Conservation (phyloP, 2,113 vertebrate genomes). For the Catharus minimus region DNA sequence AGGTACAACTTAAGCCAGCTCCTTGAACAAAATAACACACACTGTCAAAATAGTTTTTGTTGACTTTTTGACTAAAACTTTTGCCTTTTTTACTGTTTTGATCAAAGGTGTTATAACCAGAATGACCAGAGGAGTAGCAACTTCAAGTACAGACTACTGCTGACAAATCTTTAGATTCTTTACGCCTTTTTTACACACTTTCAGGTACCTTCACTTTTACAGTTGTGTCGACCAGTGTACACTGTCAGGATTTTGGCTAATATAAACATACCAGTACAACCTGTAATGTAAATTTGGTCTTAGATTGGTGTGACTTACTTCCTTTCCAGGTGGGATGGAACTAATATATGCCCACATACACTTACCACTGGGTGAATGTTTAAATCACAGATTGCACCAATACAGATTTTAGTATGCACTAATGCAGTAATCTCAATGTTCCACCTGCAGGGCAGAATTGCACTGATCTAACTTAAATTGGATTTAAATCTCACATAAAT, state of each 20-base stretch:
- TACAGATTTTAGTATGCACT: neutral
- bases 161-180: neutral
- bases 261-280: neutral
- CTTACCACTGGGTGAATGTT: neutral
- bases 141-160: neutral
- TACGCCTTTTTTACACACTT: neutral
- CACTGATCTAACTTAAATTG: neutral
- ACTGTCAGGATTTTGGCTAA: neutral
- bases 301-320: neutral
- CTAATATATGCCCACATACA: neutral
- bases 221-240: neutral
- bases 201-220: neutral
- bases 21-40: neutral
- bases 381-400: neutral
- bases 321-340: neutral
- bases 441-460: neutral
- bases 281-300: neutral
- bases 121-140: neutral
- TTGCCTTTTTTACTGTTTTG: neutral
- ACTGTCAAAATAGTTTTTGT: neutral
- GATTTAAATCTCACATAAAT: conserved; percentile 4
- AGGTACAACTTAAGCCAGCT: neutral
- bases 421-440: neutral
- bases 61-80: neutral
- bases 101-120: neutral